Evolutionary conservation across 2,888 invertebrate genomes (phyloP), one percentile per base, ranked within the genome.

Genomic region (Uloborus plumipes): DNA sequence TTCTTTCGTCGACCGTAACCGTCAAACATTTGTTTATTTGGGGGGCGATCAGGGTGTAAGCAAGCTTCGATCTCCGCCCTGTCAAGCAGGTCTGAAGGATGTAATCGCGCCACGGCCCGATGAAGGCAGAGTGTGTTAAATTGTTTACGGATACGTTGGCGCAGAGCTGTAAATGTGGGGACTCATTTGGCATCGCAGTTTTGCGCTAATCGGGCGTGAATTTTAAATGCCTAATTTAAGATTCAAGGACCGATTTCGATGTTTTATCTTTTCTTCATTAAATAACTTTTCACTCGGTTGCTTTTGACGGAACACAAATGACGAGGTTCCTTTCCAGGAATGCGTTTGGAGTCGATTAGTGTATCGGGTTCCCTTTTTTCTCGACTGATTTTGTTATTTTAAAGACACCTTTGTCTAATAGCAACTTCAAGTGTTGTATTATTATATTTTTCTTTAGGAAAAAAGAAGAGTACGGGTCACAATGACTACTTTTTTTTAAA

Each of bases 191-290:
- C 77, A 70, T 77, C 70, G 39, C 39, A 70, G 53, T 55, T 64
- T 49, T 18, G n/a, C 61, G 61, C 39, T 79, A 80, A 80, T 80
- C 72, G 79, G 79, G 73, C 73, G 79, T 61, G 62, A 55, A 20
- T 18, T 73, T 73, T 26, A 67, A 69, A 80, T 55, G 73, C 53
- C 55, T 80, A 80, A 80, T 80, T 80, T 80, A 73, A 71, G 75
- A 76, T 50, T 71, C 39, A 39, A 39, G 39, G 39, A 39, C 39
- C 61, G 18, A n/a, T 13, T 65, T 11, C 47, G 31, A 31, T 47
- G 18, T 62, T 62, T 62, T 66, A 15, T 18, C 22, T 64, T 39
- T 50, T 49, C 22, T 47, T 50, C 20, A 66, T 26, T n/a, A n/a
- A 69, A 53, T 53, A 39, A 39, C 39, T 39, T 11, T 39, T 39